phyloP scores from a whole-genome alignment of 1,140 invertebrate genomes.

The Micrasema longulum region DNA sequence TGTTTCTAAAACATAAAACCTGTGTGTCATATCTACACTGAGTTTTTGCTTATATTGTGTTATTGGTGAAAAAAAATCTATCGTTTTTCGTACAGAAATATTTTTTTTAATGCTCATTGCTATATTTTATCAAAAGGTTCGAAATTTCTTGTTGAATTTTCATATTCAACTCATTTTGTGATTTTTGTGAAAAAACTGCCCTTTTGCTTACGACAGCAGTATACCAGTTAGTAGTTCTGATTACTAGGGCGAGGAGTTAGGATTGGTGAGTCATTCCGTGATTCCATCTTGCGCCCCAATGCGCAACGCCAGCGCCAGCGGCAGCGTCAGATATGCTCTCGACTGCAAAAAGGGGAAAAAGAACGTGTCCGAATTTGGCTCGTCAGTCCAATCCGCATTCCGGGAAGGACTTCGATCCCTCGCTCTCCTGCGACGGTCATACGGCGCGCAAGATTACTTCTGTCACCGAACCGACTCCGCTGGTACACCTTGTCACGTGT shows the following conservation, averaged over 20 bases:
- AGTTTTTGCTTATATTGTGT: too few species aligned
- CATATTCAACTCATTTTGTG: too few species aligned
- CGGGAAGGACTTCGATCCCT: conserved; percentile 30
- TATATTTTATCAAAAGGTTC: too few species aligned
- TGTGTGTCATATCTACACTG: too few species aligned
- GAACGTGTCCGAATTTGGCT: conserved; percentile 29
- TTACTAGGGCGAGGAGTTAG: too few species aligned
- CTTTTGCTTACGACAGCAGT: too few species aligned
- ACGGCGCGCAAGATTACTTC: conserved; percentile 6
- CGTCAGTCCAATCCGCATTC: conserved; percentile 36
- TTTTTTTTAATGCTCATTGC: too few species aligned
- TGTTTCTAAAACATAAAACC: too few species aligned
- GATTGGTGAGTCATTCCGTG: not conserved
- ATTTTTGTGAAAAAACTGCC: too few species aligned
- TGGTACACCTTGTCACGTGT: not conserved
- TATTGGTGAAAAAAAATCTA: too few species aligned
- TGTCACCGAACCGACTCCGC: not conserved
- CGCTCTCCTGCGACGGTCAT: not conserved
- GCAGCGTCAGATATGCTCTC: not conserved
- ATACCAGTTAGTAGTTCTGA: not conserved
- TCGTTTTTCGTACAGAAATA: too few species aligned
- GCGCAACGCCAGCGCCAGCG: not conserved
- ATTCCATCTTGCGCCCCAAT: conserved; percentile 4
- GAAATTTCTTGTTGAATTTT: too few species aligned
- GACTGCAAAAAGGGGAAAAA: not conserved